Base-by-base conservation (phyloP, 1,140 invertebrate genomes). In the Glossosoma conforme region DNA sequence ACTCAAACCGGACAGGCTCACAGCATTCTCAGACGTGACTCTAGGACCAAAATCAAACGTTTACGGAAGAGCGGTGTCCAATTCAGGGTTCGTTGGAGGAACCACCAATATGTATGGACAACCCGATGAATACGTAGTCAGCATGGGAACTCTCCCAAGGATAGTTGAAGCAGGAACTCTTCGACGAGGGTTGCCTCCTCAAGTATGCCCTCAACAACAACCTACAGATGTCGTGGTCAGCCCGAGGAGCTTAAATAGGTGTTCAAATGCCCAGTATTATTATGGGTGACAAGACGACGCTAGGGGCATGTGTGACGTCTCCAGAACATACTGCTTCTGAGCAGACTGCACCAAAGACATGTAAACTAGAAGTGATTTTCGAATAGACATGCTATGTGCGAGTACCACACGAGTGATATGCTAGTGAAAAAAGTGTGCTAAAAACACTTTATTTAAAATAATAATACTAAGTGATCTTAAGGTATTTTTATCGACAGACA, bases 321-420 rank as follows among this genome's bases (percentile, higher is more conserved):
- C 72, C 33, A 70, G 72, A 61, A 75, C 72, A 64, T 75, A 75
- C 63, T 73, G 72, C 70, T 75, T 75, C 65, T 75, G 72, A 58
- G 9, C 22, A 19, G 18, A 22, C 8, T 19, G 9, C 8, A 6
- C 15, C 19, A 33, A 19, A 28, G 48, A 51, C 38, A 33, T 20
- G 8, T 37, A 5, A 30, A 14, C 4, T 21, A 37, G 38, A 35
- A 14, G 20, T 19, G 8, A 33, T 8, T 8, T 8, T 8, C 6
- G n/a, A 28, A 28, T 8, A 28, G 25, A 28, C 6, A 6, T 8
- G 6, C 6, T 8, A 28, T 28, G n/a, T 28, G n/a, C 25, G 6
- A 33, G n/a, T 33, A 33, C 32, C 11, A n/a, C 32, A 11, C 4
- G 15, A 3, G 32, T 33, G n/a, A n/a, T n/a, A n/a, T n/a, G n/a